Evolutionary conservation across 2,113 vertebrate species (phyloP), one percentile per base, ranked within the genome.

Genomic region (Terrapene triunguis): DNA sequence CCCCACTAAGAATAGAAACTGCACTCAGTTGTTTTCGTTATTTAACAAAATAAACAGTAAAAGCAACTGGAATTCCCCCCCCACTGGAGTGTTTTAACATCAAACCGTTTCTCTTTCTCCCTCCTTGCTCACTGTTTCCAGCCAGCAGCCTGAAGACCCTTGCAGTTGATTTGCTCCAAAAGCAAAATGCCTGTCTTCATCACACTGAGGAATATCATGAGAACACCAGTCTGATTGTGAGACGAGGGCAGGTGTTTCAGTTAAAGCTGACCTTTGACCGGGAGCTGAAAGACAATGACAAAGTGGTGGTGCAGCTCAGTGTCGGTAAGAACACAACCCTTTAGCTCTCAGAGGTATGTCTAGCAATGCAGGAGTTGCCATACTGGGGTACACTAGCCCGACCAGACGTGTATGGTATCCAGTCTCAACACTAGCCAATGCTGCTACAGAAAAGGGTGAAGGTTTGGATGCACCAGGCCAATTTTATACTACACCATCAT

Each of bases 241-340:
- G 98, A 74, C 97, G 97, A 0, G 98, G 98, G 44, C 89, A 98
- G 76, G 2, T 50, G 51, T 98, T 98, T 57, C 11, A 7, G 5
- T 1, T 98, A 42, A 93, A 27, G 87, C 1, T 98, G 88, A 55
- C 1, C 35, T 51, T 98, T 32, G 94, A 2, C 90, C 89, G 95
- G 79, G 83, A 96, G 53, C 85, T 97, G 59, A 42, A 2, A 2
- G 1, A 82, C 10, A 1, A 10, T 0, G 97, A 98, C 80, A 83
- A 91, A 16, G 51, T 97, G 48, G 5, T 29, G 0, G 76, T 98
- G 90, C 65, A 13, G 35, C 95, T 98, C 0, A 2, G 55, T 74
- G 82, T 84, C 0, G 97, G 98, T 98, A 85, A 97, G 97, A 8
- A 10, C 32, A 24, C 24, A 47, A 27, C 54, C 19, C 3, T n/a